Conservation (phyloP, 2,113 vertebrate species). For the Amblyopsis rosae region DNA sequence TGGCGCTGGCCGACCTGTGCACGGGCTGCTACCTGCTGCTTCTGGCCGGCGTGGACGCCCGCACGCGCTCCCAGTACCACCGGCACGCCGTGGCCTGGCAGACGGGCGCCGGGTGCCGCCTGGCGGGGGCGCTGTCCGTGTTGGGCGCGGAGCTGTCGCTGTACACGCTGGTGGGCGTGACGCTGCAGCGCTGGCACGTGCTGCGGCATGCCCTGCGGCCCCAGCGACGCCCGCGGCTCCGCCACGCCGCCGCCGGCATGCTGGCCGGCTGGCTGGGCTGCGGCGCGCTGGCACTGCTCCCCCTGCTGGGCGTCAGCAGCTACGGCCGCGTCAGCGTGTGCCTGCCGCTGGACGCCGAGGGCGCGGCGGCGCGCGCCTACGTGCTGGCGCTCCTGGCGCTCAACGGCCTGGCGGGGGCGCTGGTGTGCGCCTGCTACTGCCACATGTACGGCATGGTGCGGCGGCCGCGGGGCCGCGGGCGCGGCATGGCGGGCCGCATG, state of each 20-base stretch:
- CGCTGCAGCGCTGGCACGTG: constrained; percentile 87
- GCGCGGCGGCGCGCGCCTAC: constrained; percentile 75
- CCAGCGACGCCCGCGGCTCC: constrained; percentile 80
- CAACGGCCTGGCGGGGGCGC: constrained; percentile 83
- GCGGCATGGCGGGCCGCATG: constrained; percentile 78
- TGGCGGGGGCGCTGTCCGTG: constrained; percentile 85
- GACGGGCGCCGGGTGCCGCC: constrained; percentile 83
- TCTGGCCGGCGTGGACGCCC: constrained; percentile 85
- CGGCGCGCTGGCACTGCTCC: constrained; percentile 79
- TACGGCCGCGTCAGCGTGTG: constrained; percentile 93
- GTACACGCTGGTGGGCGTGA: constrained; percentile 85
- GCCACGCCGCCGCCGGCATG: constrained; percentile 80
- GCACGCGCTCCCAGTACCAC: constrained; percentile 86
- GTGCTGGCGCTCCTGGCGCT: constrained; percentile 78
- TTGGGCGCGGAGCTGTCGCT: constrained; percentile 89
- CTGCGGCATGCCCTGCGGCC: constrained; percentile 88
- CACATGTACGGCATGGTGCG: constrained; percentile 87
- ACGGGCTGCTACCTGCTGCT: constrained; percentile 89
- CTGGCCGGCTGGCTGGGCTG: constrained; percentile 82
- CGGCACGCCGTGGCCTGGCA: constrained; percentile 91
- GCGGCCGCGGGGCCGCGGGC: constrained; percentile 83
- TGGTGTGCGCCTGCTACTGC: constrained; percentile 85
- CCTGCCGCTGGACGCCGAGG: constrained; percentile 87
- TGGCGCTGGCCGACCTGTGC: constrained; percentile 90
- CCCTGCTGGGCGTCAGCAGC: constrained; percentile 85